A percentile compares a stretch with the other conserved stretches of the same genome.
phyloP scores from a whole-genome alignment of 1,140 invertebrate species.

The Cyrtorhinus lividipennis region DNA sequence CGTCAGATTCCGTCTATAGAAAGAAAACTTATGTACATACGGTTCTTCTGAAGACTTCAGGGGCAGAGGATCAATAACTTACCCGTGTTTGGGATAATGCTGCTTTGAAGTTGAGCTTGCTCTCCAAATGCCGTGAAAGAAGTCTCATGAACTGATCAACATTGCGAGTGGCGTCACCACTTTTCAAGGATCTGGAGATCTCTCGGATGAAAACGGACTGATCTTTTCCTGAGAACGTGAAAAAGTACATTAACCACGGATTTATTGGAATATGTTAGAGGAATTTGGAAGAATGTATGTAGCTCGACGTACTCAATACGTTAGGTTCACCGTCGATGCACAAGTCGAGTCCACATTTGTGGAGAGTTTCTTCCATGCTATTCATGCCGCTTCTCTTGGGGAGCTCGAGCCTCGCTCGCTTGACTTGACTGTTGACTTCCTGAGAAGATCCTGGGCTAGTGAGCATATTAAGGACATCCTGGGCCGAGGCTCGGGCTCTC shows the following conservation, averaged over 20 bases:
- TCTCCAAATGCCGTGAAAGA: background rate
- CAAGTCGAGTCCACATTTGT: background rate
- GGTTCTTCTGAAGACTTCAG: too few relatives aligned
- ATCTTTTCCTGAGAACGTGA: constrained; percentile 15
- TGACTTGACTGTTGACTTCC: background rate
- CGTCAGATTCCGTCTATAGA: constrained; percentile 13
- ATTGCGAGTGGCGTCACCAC: background rate
- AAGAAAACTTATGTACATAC: background rate
- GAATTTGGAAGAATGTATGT: too few relatives aligned
- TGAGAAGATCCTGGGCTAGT: background rate
- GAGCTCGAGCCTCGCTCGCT: background rate
- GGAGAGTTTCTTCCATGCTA: background rate
- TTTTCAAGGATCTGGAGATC: background rate
- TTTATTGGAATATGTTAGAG: too few relatives aligned
- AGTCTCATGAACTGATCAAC: constrained; percentile 7
- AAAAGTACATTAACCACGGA: too few relatives aligned
- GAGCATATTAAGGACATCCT: background rate
- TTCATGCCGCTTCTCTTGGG: background rate
- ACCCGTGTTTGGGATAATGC: constrained; percentile 15
- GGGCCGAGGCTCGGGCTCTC: background rate
- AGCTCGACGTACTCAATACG: background rate
- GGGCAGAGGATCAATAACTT: background rate
- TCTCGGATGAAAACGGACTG: constrained; percentile 16
- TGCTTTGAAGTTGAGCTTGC: constrained; percentile 9
- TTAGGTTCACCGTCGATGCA: background rate